Conservation (phyloP, 92 coral and sea anemone species). For the Umimayanthus kanabou region DNA sequence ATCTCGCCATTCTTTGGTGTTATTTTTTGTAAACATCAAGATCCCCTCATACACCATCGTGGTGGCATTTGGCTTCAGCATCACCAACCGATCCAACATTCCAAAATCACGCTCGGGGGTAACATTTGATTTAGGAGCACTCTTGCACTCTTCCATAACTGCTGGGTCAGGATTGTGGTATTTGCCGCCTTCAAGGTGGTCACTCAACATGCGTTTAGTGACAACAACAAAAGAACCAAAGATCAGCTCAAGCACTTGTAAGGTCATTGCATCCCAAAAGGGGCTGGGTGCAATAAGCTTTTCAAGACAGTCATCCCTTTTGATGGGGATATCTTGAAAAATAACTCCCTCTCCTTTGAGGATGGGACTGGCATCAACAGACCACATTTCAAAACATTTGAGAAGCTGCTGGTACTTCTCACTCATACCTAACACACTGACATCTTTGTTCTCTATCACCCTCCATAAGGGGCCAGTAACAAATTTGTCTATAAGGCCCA, state of each 20-base stretch:
- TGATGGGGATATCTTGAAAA: slow-evolving; percentile 28
- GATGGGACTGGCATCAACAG: slow-evolving; percentile 43
- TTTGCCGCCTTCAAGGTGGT: slow-evolving; percentile 49
- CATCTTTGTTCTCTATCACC: slow-evolving; percentile 36
- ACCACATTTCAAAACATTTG: slow-evolving; percentile 36
- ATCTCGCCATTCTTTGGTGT: too few relatives aligned
- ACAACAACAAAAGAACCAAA: slow-evolving; percentile 46
- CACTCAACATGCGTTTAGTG: slow-evolving; percentile 41
- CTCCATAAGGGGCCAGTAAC: too few relatives aligned
- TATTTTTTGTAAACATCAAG: too few relatives aligned
- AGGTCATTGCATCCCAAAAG: too few relatives aligned
- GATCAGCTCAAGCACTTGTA: slow-evolving; percentile 42
- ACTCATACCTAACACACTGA: slow-evolving; percentile 37
- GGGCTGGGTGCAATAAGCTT: slow-evolving; percentile 30
- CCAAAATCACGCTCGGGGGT: too few relatives aligned
- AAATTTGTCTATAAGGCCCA: slow-evolving; percentile 46
- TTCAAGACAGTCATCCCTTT: slow-evolving; percentile 32
- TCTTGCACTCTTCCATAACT: background rate
- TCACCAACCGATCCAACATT: too few relatives aligned
- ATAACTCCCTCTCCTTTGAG: slow-evolving; percentile 32
- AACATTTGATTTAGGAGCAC: too few relatives aligned
- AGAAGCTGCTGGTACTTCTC: slow-evolving; percentile 24
- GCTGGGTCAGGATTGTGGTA: slow-evolving; percentile 37
- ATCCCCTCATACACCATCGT: too few relatives aligned
- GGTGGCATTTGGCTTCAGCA: too few relatives aligned